Evolutionary conservation across 2,797 vertebrate species (phyloP).

Genomic region (Hoplostethus mediterraneus): DNA sequence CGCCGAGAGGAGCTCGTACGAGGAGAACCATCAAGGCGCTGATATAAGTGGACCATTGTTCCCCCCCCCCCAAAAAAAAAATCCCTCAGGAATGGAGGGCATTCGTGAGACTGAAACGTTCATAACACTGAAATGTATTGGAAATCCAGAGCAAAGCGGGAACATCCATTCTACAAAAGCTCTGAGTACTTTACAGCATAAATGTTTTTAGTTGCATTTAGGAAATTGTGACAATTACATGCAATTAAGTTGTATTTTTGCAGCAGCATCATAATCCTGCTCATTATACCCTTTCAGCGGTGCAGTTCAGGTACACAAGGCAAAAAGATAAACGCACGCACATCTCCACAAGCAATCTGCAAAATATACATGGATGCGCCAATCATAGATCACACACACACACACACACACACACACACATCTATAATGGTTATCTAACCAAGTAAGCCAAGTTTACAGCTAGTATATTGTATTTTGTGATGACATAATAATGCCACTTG

Average conservation of each 20-base stretch:
- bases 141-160: too few relatives aligned
- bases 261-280: not conserved
- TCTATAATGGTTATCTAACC: not conserved
- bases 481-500: conserved; percentile 28
- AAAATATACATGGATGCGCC: not conserved
- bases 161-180: not conserved
- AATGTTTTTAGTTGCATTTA: not conserved
- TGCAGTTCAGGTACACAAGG: conserved; percentile 16
- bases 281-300: not conserved
- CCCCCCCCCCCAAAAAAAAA: not conserved
- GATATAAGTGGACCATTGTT: not conserved
- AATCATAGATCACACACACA: not conserved
- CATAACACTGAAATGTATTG: too few relatives aligned
- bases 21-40: not conserved
- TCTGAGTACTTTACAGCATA: not conserved
- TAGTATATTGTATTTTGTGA: conserved; percentile 24
- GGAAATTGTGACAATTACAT: conserved; percentile 42
- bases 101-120: too few relatives aligned
- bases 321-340: not conserved
- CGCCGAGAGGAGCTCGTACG: conserved; percentile 10
- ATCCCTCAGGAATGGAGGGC: not conserved
- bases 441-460: not conserved
- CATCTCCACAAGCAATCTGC: not conserved
- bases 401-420: not conserved
- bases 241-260: conserved; percentile 39